Base-by-base conservation (phyloP, 2,113 vertebrate species). In the Proterorhinus semilunaris region DNA sequence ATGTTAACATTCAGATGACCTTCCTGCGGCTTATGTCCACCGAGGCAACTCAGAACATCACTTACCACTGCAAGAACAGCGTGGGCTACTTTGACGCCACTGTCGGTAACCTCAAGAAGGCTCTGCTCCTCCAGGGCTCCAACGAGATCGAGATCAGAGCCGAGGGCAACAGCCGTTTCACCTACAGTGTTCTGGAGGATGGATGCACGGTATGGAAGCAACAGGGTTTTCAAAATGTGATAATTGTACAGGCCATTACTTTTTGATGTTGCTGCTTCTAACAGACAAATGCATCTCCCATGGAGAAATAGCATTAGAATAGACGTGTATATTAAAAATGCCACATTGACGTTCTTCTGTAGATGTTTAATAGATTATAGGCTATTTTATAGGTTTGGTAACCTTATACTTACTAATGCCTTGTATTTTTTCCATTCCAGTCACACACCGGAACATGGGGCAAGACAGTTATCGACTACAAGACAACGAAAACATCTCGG, bases 11-110 rank as follows among this genome's bases (percentile, higher is more conserved):
- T 87, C 98, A 99, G 82, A 87, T 99, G 91, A 98, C 97, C 81
- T 99, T 99, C 97, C 92, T 99, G 89, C 96, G 98, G 85, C 94
- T 99, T 80, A 98, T 99, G 96, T 95, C 97, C 92, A 98, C 95
- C 0, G 96, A 99, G 90, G 96, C 96, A 10, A 69, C 96, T 70
- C 98, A 99, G 92, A 99, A 99, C 93, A 82, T 99, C 92, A 99
- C 98, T 88, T 99, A 99, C 93, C 96, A 99, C 93, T 99, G 98
- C 94, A 98, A 98, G 94, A 99, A 99, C 94, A 99, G 97, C 83
- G 88, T 99, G 8, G 97, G 96, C 85, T 99, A 99, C 93, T 96
- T 98, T 96, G 96, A 99, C 66, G 93, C 93, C 62, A 59, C 92
- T 71, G 92, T 92, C 0, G 96, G 96, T 78, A 99, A 97, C 94